Conservation (phyloP, 2,888 invertebrate species). For the Arge pagana region DNA sequence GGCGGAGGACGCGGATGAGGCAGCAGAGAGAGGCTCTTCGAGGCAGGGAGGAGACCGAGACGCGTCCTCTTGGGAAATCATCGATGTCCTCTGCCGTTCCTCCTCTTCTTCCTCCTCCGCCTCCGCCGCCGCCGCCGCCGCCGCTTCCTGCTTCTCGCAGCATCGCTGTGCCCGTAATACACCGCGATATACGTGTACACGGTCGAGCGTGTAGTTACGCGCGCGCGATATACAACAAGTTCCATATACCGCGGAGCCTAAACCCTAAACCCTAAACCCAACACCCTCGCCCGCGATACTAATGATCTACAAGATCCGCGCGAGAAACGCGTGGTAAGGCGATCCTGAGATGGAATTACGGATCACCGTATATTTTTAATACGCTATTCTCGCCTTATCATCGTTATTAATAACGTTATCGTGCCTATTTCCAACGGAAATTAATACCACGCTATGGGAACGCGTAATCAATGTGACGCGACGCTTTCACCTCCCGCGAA, state of each 20-base stretch:
- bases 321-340: constrained; percentile 11
- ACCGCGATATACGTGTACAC: too few species aligned
- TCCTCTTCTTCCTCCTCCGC: too few species aligned
- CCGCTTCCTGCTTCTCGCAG: constrained; percentile 17
- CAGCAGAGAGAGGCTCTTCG: constrained; percentile 24
- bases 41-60: constrained; percentile 22
- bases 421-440: too few species aligned
- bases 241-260: constrained; percentile 16
- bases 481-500: too few species aligned
- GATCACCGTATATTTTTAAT: too few species aligned
- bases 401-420: too few species aligned
- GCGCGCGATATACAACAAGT: too few species aligned
- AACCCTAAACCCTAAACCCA: constrained; percentile 23
- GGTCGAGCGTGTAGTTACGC: too few species aligned
- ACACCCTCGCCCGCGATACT: constrained; percentile 17
- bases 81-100: constrained; percentile 44
- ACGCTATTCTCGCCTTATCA: too few species aligned
- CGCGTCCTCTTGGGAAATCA: constrained; percentile 48
- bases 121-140: too few species aligned
- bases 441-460: too few species aligned
- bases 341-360: constrained; percentile 13
- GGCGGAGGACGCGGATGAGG: neutral
- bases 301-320: constrained; percentile 19
- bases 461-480: too few species aligned
- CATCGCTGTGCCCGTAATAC: constrained; percentile 2